Base-by-base conservation (phyloP, 2,888 invertebrate genomes). In the Dicyrtoma fusca region DNA sequence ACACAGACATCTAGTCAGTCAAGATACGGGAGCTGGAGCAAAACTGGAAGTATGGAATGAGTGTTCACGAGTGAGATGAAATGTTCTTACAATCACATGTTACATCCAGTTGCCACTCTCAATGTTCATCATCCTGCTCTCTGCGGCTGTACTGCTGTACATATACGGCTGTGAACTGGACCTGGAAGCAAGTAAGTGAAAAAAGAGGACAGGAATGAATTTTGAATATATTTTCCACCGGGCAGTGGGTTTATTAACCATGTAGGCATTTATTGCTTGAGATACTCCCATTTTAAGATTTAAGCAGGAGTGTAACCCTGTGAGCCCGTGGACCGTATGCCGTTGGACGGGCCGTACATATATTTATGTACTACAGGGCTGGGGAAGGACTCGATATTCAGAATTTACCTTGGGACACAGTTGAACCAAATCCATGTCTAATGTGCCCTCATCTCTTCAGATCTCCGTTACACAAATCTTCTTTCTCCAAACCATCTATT, bases 381-480 rank as follows among this genome's bases (percentile, higher is more conserved):
- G 13, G 45, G 45, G n/a, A n/a, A n/a, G n/a, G 34, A 34, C 8
- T 34, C 34, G 21, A 17, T 53, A 53, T 17, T 53, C 19, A 53
- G 53, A 21, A 53, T 53, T 66, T 64, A 64, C 64, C 53, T 66
- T 51, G 55, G 66, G 55, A 45, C 44, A 68, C 44, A 68, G 68
- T 57, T 68, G 57, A 68, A 68, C 57, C 53, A 68, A 68, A 68
- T 68, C 68, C 68, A 53, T 57, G 8, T 51, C 51, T 55, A 66
- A 68, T 68, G 68, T 23, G 57, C 68, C 68, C 68, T 42, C 55
- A 68, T 57, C 45, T 68, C 34, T 42, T 11, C 14, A 14, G n/a
- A 19, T 21, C 26, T 49, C 64, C 25, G 42, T 62, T 44, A 44
- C 62, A n/a, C 26, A 19, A 17, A 55, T 14, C 17, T 42, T 34